Percentiles rank a stretch among this genome's conserved stretches.
phyloP scores from a whole-genome alignment of 92 coral and sea anemone genomes.

The Galaxea fascicularis region DNA sequence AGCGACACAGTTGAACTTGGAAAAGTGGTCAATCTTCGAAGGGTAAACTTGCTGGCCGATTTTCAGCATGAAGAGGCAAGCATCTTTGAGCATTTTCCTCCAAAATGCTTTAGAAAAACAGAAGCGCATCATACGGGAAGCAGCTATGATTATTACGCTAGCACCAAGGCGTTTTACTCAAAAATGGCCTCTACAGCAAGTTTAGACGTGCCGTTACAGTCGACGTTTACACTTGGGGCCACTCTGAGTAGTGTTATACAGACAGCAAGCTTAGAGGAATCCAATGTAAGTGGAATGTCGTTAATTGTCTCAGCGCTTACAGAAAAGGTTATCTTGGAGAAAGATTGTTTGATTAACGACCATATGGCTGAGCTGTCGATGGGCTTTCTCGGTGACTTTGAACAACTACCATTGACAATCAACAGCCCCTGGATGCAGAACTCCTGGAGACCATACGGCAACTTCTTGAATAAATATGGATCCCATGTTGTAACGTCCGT shows the following conservation, averaged over 20 bases:
- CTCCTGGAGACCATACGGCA: conserved; percentile 31
- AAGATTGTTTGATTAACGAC: not conserved
- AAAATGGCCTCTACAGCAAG: not conserved
- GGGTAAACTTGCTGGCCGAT: not conserved
- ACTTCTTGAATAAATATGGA: conserved; percentile 39
- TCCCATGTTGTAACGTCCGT: conserved; percentile 41
- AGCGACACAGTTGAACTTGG: not conserved
- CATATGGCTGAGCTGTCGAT: not conserved
- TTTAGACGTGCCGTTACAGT: conserved; percentile 1
- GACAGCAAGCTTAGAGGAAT: not conserved
- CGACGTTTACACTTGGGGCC: not conserved
- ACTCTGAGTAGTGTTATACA: not conserved
- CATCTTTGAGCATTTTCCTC: not conserved
- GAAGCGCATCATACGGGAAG: not conserved
- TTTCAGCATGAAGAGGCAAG: not conserved
- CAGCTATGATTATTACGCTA: conserved; percentile 6
- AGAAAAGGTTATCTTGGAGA: not conserved
- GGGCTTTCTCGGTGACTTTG: conserved; percentile 3
- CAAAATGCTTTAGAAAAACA: not conserved
- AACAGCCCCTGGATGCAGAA: not conserved
- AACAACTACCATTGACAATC: conserved; percentile 17
- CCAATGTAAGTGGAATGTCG: not conserved
- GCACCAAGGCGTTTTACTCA: conserved; percentile 40
- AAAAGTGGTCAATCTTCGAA: not conserved
- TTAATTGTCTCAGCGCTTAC: too few species aligned